A percentile compares a stretch with the other conserved stretches of the same genome.
Conservation (phyloP, 1,140 invertebrate genomes). For the Halictus rubicundus region DNA sequence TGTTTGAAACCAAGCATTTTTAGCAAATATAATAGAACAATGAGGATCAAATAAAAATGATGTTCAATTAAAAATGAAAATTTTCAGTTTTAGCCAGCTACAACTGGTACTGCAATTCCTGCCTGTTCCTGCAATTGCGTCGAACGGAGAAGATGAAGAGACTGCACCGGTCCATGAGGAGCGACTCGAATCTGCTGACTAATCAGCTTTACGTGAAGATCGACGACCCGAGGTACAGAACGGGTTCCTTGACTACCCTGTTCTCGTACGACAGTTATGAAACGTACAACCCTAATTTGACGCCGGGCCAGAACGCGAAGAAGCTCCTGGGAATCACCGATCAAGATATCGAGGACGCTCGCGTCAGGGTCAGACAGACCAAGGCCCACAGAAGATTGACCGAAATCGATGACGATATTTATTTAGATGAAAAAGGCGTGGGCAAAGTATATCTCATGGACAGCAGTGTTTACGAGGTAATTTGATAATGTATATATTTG, state of each 20-base stretch:
- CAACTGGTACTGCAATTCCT: conserved; percentile 61
- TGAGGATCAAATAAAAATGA: no score
- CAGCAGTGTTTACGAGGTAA: background rate
- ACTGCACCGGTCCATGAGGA: conserved; percentile 6
- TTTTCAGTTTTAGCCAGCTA: conserved; percentile 56
- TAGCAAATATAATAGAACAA: no score
- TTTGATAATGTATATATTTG: no score
- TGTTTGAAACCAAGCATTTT: no score
- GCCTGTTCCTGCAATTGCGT: conserved; percentile 53
- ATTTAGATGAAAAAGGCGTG: no score
- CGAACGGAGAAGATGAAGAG: conserved; percentile 16
- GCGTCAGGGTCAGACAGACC: conserved; percentile 36
- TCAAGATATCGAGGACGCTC: conserved; percentile 52
- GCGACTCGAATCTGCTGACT: conserved; percentile 1
- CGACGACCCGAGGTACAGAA: conserved; percentile 23
- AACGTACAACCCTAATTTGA: conserved; percentile 30
- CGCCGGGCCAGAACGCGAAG: conserved; percentile 61
- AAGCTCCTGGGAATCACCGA: conserved; percentile 55
- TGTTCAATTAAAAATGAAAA: no score
- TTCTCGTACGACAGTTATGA: conserved; percentile 41
- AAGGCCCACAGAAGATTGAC: background rate
- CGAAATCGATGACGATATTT: background rate
- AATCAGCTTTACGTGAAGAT: background rate
- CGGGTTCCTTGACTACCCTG: conserved; percentile 52
- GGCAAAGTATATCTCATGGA: no score